Evolutionary conservation across 2,797 vertebrate genomes (phyloP), one percentile per base, ranked within the genome.

Genomic region (Pogoniulus pusillus): DNA sequence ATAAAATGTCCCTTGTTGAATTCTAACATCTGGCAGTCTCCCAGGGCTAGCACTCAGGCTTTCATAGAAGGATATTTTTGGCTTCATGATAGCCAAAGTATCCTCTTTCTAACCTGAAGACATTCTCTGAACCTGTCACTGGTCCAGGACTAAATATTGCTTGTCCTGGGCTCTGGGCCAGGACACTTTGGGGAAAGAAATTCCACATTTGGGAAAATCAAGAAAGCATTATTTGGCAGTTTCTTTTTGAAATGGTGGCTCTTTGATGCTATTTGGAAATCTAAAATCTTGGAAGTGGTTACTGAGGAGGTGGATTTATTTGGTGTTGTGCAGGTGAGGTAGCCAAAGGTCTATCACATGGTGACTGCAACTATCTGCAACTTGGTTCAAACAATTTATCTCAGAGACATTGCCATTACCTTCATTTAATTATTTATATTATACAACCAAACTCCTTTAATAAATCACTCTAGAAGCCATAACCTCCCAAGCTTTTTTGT

Each of bases 181-280:
- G 82, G 76, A 49, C 63, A 93, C 90, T 93, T 47, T 89, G 82
- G 76, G 82, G 39, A 75, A 90, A 93, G 73, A 93, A 94, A 93
- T 79, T 94, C 74, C 82, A 91, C 93, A 91, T 91, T 93, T 93
- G 84, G 84, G 89, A 96, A 94, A 94, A 94, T 74, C 82, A 93
- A 90, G 83, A 83, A 39, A 8, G 1, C 84, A 75, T 89, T 89
- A 88, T 78, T 73, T 96, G 66, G 85, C 75, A 32, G 71, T 82
- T 96, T 94, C 60, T 85, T 94, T 90, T 93, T 89, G 79, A 90
- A 91, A 87, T 82, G 66, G 79, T 85, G 70, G 65, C 53, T 90
- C 73, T 93, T 83, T 83, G 82, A 94, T 72, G 79, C 70, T 93
- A 49, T 74, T 93, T 0, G 2, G 89, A 96, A 96, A 93, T 64